Evolutionary conservation across 2,888 invertebrate species (phyloP).

Genomic region (Adineta ricciae): DNA sequence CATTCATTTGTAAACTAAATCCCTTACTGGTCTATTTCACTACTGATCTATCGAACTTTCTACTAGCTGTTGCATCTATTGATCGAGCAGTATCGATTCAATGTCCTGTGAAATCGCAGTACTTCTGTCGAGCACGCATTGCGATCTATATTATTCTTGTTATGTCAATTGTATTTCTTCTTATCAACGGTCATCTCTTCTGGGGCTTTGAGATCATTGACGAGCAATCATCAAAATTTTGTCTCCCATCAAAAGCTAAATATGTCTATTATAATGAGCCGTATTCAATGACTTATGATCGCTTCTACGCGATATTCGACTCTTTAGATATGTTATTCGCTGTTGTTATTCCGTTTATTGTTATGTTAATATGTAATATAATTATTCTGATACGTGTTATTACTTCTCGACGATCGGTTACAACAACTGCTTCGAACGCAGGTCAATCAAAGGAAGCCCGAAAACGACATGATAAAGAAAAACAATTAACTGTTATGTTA

Average conservation of each 20-base stretch:
- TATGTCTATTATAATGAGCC: background rate
- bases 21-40: constrained; percentile 13
- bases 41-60: background rate
- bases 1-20: constrained; percentile 10
- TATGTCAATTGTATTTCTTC: background rate
- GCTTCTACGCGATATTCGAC: background rate
- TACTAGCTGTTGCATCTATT: constrained; percentile 4
- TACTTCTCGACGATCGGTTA: background rate
- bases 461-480: constrained; percentile 17
- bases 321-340: constrained; percentile 18
- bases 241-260: background rate
- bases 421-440: background rate
- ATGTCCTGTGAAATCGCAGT: background rate
- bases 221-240: background rate
- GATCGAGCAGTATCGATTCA: constrained; percentile 14
- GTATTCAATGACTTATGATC: background rate
- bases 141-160: background rate
- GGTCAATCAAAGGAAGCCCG: background rate
- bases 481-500: constrained; percentile 10
- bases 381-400: constrained; percentile 10
- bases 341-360: constrained; percentile 16
- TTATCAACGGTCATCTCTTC: background rate
- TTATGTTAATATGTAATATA: constrained; percentile 15
- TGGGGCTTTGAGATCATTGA: background rate
- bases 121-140: constrained; percentile 4